Evolutionary conservation across 2,797 vertebrate genomes (phyloP).

Genomic region (Poeciliopsis gracilis): DNA sequence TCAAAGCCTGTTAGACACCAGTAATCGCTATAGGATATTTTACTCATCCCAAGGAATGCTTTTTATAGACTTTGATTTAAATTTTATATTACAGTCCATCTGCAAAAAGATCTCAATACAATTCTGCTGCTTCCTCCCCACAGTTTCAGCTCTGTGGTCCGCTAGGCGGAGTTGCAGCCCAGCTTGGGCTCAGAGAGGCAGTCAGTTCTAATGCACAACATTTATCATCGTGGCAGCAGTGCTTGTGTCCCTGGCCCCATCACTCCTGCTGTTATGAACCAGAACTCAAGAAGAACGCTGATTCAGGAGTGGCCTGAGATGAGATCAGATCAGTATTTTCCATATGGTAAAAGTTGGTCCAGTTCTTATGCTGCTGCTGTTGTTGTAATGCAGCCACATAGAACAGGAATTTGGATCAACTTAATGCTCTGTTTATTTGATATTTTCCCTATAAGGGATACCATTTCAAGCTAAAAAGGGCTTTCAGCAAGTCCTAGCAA

Average conservation of each 20-base stretch:
- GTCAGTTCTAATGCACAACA: constrained; percentile 62
- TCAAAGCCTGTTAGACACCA: constrained; percentile 27
- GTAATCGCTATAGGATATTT: not conserved
- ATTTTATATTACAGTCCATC: constrained; percentile 15
- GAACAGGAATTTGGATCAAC: constrained; percentile 28
- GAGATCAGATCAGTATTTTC: constrained; percentile 46
- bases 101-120: constrained; percentile 22
- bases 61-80: constrained; percentile 33
- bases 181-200: constrained; percentile 36
- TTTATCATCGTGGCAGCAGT: constrained; percentile 68
- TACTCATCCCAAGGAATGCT: constrained; percentile 10
- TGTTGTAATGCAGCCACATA: constrained; percentile 9
- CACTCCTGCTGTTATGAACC: constrained; percentile 51
- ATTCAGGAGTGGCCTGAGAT: constrained; percentile 60
- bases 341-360: constrained; percentile 33
- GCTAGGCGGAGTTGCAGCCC: constrained; percentile 54
- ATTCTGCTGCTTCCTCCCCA: constrained; percentile 45
- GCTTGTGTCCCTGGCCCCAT: constrained; percentile 42
- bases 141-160: constrained; percentile 37
- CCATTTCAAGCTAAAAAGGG: constrained; percentile 35
- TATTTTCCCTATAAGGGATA: constrained; percentile 19
- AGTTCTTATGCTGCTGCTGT: constrained; percentile 33
- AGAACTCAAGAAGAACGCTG: constrained; percentile 46
- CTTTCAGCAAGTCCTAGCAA: constrained; percentile 37
- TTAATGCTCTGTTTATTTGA: constrained; percentile 19